phyloP scores from a whole-genome alignment of 1,140 invertebrate genomes.

The Homarus americanus region DNA sequence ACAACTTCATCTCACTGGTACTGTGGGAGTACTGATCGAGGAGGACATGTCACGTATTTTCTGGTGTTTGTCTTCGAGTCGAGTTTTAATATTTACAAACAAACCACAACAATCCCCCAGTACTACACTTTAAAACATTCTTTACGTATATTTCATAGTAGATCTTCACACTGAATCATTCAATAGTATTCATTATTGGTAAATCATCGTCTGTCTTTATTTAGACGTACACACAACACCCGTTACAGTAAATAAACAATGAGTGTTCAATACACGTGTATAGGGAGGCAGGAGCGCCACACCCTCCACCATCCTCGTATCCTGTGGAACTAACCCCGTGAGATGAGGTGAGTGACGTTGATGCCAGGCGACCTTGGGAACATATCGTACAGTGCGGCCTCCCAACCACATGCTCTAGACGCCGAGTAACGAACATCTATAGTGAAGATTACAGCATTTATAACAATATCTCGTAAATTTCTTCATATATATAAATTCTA shows the following conservation, averaged over 20 bases:
- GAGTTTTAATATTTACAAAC: too few relatives aligned
- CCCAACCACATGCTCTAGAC: neutral
- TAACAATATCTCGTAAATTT: neutral
- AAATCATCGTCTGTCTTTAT: neutral
- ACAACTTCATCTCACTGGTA: neutral
- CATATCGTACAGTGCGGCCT: constrained; percentile 7
- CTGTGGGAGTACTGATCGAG: neutral
- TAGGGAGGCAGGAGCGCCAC: neutral
- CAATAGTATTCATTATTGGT: too few relatives aligned
- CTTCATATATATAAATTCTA: neutral
- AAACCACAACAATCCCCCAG: neutral
- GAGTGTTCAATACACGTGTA: neutral
- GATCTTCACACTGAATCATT: too few relatives aligned
- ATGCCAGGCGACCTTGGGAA: constrained; percentile 11
- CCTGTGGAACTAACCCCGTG: neutral
- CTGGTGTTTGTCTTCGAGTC: neutral
- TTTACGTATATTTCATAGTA: neutral
- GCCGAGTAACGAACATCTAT: neutral
- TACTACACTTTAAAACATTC: neutral
- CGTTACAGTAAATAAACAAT: neutral
- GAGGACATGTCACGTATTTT: neutral
- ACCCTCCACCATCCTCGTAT: neutral
- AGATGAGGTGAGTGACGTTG: constrained; percentile 2
- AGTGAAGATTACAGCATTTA: neutral
- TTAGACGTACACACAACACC: neutral